phyloP scores from a whole-genome alignment of 2,113 vertebrate species.

The Pluvialis apricaria region DNA sequence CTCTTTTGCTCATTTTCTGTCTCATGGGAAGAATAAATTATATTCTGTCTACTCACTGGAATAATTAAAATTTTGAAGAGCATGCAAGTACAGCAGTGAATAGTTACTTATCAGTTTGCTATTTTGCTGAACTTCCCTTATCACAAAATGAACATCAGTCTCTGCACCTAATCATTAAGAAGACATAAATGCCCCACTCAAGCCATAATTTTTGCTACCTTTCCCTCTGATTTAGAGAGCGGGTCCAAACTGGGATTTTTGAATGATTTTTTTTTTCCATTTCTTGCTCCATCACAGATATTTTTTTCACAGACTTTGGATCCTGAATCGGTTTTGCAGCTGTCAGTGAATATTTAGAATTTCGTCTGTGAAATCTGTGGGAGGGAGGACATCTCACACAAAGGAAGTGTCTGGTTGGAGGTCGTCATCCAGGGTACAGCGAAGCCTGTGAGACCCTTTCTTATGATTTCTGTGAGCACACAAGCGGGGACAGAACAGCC shows the following conservation, averaged over 20 bases:
- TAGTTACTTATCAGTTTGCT: not conserved
- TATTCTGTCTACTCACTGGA: not conserved
- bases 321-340: not conserved
- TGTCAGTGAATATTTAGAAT: not conserved
- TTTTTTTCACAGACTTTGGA: not conserved
- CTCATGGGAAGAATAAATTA: not conserved
- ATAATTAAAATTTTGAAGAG: slow-evolving; percentile 23
- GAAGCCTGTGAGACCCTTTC: not conserved
- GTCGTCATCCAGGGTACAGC: not conserved
- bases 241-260: not conserved
- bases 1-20: not conserved
- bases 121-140: not conserved
- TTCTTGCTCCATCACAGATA: not conserved
- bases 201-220: not conserved
- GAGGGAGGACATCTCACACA: not conserved
- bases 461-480: not conserved
- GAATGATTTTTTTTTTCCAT: accelerated
- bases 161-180: not conserved
- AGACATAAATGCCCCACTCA: not conserved
- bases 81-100: not conserved
- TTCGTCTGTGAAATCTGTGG: not conserved
- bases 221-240: not conserved
- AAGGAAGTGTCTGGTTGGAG: not conserved
- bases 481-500: accelerated
- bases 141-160: not conserved